Percentiles rank a stretch among this genome's conserved stretches.
phyloP scores from a whole-genome alignment of 2,113 vertebrate genomes.

The Neogobius melanostomus region DNA sequence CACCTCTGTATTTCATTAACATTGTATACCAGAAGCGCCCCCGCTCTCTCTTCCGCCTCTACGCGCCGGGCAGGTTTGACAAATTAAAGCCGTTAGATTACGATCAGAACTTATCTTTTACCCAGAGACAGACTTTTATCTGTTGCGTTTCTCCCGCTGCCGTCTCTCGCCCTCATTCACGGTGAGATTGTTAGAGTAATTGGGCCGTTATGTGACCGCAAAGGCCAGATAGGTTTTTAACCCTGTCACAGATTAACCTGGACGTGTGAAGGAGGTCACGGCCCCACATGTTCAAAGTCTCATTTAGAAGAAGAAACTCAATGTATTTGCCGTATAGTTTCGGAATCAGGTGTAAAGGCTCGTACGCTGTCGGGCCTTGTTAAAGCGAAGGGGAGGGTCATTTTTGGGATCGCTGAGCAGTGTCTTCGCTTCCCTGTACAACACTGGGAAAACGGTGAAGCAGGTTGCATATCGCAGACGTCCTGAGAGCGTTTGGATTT shows the following conservation, averaged over 20 bases:
- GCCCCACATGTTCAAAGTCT: constrained; percentile 66
- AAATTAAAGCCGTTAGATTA: constrained; percentile 99
- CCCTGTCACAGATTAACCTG: constrained; percentile 72
- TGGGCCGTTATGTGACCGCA: constrained; percentile 85
- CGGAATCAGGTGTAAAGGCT: constrained; percentile 56
- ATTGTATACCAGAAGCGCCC: constrained; percentile 82
- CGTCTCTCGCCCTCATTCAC: constrained; percentile 44
- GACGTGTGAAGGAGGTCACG: constrained; percentile 61
- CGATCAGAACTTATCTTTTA: constrained; percentile 97
- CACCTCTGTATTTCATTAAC: constrained; percentile 80
- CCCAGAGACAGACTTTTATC: constrained; percentile 93
- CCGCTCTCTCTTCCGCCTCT: background rate
- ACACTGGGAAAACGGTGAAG: constrained; percentile 66
- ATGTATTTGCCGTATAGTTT: constrained; percentile 37
- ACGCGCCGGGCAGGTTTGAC: constrained; percentile 86
- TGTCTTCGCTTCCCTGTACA: constrained; percentile 55
- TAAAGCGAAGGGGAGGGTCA: constrained; percentile 60
- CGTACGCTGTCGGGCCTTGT: constrained; percentile 60
- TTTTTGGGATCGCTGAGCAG: constrained; percentile 63
- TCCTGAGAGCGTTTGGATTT: constrained; percentile 65
- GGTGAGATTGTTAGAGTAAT: constrained; percentile 86
- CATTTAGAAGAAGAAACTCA: constrained; percentile 59
- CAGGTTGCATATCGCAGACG: constrained; percentile 55
- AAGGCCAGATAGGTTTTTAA: constrained; percentile 74
- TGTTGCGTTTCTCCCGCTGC: constrained; percentile 83